Evolutionary conservation across 2,888 invertebrate species (phyloP).

Genomic region (Acleris emargana): DNA sequence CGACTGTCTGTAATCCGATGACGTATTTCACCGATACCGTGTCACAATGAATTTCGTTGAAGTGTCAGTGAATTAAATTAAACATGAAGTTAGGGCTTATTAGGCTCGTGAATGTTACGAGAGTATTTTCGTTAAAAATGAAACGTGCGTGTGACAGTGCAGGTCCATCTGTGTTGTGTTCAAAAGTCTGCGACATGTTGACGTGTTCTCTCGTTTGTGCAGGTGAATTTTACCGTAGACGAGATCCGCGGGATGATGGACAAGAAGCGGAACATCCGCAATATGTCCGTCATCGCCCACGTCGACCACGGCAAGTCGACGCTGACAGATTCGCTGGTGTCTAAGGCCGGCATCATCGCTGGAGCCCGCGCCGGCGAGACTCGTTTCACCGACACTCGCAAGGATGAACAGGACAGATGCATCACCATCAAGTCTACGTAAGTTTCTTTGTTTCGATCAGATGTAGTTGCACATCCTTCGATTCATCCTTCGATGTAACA

Average conservation of each 20-base stretch:
- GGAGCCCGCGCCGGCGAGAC: conserved; percentile 99
- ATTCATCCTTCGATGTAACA: not conserved
- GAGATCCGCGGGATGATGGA: conserved; percentile 99
- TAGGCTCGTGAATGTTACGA: conserved; percentile 32
- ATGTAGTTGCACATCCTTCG: too few species aligned
- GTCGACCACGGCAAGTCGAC: conserved; percentile 99
- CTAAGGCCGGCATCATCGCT: conserved; percentile 99
- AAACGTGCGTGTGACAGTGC: conserved; percentile 63
- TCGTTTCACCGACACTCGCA: conserved; percentile 99
- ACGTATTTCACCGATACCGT: conserved; percentile 71
- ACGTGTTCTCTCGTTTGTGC: conserved; percentile 69
- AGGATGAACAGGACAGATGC: conserved; percentile 99
- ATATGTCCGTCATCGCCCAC: conserved; percentile 99
- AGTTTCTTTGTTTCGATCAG: conserved; percentile 71
- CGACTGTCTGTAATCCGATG: conserved; percentile 70
- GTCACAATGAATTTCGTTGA: conserved; percentile 42
- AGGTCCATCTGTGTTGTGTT: conserved; percentile 63
- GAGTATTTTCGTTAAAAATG: conserved; percentile 43
- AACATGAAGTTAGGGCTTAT: not conserved
- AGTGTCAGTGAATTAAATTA: conserved; percentile 49
- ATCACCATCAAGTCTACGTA: conserved; percentile 99
- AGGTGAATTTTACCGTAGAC: conserved; percentile 99
- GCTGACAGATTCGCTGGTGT: conserved; percentile 99
- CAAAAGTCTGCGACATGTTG: conserved; percentile 54
- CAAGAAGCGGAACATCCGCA: conserved; percentile 99